Evolutionary conservation across 1,140 invertebrate species (phyloP).

Genomic region (Drosophila leontia): DNA sequence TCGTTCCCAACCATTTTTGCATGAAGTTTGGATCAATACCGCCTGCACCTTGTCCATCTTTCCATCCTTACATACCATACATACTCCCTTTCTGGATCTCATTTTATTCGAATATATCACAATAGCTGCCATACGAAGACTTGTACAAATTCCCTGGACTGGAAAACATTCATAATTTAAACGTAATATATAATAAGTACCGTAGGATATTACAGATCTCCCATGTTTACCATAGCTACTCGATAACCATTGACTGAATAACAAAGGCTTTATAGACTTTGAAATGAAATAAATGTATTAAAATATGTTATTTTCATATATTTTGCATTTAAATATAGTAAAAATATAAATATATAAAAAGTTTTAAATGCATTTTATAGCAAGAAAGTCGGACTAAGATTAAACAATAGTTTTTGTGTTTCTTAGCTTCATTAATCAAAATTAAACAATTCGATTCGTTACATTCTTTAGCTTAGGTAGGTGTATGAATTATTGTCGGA

Average conservation of each 20-base stretch:
- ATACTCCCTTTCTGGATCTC: background rate
- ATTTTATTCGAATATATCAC: background rate
- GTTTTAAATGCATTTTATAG: background rate
- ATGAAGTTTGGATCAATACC: background rate
- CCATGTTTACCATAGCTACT: background rate
- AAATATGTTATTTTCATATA: too few species aligned
- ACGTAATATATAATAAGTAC: too few species aligned
- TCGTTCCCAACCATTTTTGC: slow-evolving; percentile 4
- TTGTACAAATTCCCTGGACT: background rate
- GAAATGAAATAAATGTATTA: too few species aligned
- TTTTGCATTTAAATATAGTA: too few species aligned
- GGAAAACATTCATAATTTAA: too few species aligned
- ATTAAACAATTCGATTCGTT: background rate
- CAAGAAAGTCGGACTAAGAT: background rate
- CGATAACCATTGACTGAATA: too few species aligned
- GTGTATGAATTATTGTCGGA: background rate
- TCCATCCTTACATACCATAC: background rate
- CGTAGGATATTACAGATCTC: background rate
- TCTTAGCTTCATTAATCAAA: background rate
- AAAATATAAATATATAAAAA: too few species aligned
- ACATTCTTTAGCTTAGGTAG: background rate
- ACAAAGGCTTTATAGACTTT: too few species aligned
- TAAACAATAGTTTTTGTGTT: background rate
- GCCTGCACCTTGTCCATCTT: too few species aligned
- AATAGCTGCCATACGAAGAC: background rate